phyloP scores from a whole-genome alignment of 30 jellyfish, hydroid and myxozoan species.

The Nemopilema nomurai region DNA sequence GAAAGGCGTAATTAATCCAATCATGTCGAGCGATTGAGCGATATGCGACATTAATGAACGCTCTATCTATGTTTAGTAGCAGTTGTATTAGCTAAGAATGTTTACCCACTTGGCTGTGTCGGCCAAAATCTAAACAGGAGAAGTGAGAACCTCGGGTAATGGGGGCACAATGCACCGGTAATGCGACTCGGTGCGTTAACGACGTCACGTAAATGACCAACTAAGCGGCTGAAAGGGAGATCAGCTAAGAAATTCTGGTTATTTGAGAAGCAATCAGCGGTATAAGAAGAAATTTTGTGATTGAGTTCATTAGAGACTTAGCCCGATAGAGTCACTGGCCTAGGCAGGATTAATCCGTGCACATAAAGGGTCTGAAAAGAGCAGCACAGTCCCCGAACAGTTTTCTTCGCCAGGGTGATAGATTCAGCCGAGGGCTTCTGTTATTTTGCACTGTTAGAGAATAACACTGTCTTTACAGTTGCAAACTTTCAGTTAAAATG shows the following conservation, averaged over 20 bases:
- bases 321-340: too few species aligned
- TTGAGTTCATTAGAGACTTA: too few species aligned
- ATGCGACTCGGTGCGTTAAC: neutral
- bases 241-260: neutral
- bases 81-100: neutral
- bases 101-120: neutral
- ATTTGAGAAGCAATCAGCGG: neutral
- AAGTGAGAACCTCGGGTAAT: neutral
- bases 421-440: too few species aligned
- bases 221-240: neutral
- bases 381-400: too few species aligned
- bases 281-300: too few species aligned
- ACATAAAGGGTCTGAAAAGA: too few species aligned
- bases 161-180: neutral
- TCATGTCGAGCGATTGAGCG: constrained; percentile 7
- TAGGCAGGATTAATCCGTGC: too few species aligned
- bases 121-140: neutral
- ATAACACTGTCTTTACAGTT: too few species aligned
- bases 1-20: constrained; percentile 1
- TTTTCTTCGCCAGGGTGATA: too few species aligned
- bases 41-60: neutral
- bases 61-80: constrained; percentile 24
- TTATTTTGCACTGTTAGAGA: too few species aligned
- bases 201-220: neutral
- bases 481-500: too few species aligned